These are phyloP conservation scores for Lophochroa leadbeateri DNA, from an alignment of 2,113 vertebrate genomes.

Conservation along the genomic window DNA sequence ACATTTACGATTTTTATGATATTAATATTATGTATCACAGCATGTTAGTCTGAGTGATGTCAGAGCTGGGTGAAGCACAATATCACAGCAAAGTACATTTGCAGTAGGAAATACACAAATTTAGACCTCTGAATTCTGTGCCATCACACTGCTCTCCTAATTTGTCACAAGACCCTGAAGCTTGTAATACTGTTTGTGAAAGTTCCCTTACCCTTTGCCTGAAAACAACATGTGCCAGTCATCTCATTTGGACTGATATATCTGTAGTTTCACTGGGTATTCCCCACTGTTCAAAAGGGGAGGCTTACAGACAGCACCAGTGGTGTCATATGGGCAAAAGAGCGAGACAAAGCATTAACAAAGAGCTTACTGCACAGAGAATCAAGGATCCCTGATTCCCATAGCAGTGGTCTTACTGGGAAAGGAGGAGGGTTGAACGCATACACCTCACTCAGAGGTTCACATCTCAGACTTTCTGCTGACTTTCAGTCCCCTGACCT, in stretches of 20 bases:
- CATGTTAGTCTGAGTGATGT: accelerated
- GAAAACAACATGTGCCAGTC: neutral
- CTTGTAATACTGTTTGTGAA: neutral
- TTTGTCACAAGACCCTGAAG: neutral
- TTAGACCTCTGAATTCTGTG: neutral
- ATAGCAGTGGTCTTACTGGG: neutral
- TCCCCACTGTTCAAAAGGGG: neutral
- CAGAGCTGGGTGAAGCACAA: neutral
- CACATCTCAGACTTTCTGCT: neutral
- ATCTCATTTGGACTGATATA: neutral
- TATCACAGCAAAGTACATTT: neutral
- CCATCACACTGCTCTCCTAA: neutral
- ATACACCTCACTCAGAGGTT: neutral
- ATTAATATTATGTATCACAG: neutral
- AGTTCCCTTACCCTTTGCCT: neutral
- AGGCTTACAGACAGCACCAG: neutral
- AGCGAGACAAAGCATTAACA: neutral
- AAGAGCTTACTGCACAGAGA: neutral
- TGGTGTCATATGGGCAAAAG: neutral
- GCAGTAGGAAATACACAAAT: neutral
- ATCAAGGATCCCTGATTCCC: neutral
- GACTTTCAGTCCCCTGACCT: neutral
- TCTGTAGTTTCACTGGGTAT: neutral
- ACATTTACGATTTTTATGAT: neutral
- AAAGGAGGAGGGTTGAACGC: neutral